Evolutionary conservation across 2,888 invertebrate species (phyloP), one percentile per base, ranked within the genome.

Genomic region (Nebria brevicollis): DNA sequence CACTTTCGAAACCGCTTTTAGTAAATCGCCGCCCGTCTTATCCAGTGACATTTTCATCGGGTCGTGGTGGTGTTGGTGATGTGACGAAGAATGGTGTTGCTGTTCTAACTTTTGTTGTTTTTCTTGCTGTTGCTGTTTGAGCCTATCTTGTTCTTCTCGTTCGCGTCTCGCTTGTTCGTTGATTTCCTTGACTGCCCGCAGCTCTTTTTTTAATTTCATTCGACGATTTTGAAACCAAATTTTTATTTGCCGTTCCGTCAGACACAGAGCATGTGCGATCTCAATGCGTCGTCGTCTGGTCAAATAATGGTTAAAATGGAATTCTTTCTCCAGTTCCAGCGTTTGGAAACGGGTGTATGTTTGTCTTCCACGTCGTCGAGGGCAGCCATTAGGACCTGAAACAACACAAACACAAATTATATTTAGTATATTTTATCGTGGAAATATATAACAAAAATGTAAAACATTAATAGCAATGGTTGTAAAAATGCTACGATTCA

Each of bases 301-400:
- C 90, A 98, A 92, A 90, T 98, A 98, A 89, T 98, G 97, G 91
- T 98, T 98, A 92, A 97, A 98, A 89, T 98, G 97, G 91, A 98
- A 98, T 92, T 98, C 98, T 91, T 98, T 98, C 90, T 98, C 98
- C 90, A 98, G 93, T 89, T 98, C 98, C 90, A 98, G 92, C 34
- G 98, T 98, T 91, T 99, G 98, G 93, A 98, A 98, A 87, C 98
- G 95, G 84, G 98, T 98, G 93, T 98, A 98, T 20, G 98, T 98
- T 91, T 98, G 98, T 86, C 98, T 93, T 83, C 98, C 98, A 87
- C 98, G 93, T 89, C 97, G 94, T 88, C 97, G 93, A 84, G 97
- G 97, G 89, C 97, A 97, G 83, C 97, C 97, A 89, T 98, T 98
- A 81, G 98, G 98, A 90, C 98, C 98, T 97, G 94, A 86, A 93